phyloP scores from a whole-genome alignment of 2,888 invertebrate species.

The Melanargia galathea region DNA sequence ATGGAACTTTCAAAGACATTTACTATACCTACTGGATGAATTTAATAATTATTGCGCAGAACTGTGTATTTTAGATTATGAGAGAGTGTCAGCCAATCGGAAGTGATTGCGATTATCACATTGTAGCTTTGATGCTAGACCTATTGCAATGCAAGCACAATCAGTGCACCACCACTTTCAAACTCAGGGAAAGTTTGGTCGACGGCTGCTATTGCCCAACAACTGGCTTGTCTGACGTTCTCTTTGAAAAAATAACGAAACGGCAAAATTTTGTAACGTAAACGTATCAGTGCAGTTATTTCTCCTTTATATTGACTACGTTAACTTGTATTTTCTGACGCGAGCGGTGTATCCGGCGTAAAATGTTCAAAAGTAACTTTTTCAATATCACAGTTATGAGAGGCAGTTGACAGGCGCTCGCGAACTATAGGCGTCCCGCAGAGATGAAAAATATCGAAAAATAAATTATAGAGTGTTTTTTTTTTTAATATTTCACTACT shows the following conservation, averaged over 20 bases:
- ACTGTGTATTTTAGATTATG: no score
- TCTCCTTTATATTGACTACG: constrained; percentile 9
- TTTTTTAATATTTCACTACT: neutral
- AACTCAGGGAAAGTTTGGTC: no score
- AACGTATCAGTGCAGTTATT: neutral
- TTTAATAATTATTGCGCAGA: no score
- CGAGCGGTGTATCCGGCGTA: constrained; percentile 13
- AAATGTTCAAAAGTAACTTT: constrained; percentile 30
- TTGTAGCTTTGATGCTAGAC: no score
- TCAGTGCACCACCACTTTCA: no score
- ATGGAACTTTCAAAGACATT: no score
- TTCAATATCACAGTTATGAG: constrained; percentile 34
- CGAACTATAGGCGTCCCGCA: constrained; percentile 15
- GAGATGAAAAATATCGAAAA: constrained; percentile 15
- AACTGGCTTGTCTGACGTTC: no score
- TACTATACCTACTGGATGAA: no score
- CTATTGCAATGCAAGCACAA: no score
- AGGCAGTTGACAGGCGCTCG: constrained; percentile 29
- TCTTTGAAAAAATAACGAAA: neutral
- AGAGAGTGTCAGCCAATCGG: no score
- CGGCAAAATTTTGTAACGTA: neutral
- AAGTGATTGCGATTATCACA: no score
- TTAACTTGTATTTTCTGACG: constrained; percentile 8
- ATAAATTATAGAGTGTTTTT: constrained; percentile 2
- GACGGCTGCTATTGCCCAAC: no score